A percentile compares a stretch with the other conserved stretches of the same genome.
phyloP scores from a whole-genome alignment of 1,140 invertebrate species.

The Drosophila arizonae region DNA sequence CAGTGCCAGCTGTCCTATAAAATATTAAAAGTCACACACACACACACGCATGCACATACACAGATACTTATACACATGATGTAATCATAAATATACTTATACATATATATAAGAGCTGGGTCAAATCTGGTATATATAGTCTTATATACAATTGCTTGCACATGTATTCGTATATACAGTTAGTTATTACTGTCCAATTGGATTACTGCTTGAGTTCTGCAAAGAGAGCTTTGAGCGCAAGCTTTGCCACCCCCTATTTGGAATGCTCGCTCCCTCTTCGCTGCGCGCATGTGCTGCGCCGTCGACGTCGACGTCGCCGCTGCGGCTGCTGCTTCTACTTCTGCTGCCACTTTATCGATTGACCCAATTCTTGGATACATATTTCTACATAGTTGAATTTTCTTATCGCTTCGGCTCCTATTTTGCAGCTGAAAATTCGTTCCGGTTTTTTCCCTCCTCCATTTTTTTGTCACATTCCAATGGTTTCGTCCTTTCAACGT shows the following conservation, averaged over 20 bases:
- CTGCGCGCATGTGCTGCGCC: conserved; percentile 64
- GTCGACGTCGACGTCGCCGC: conserved; percentile 8
- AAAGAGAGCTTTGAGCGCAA: conserved; percentile 32
- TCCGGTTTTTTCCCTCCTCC: not conserved
- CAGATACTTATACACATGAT: conserved; percentile 35
- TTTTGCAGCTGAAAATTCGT: not conserved
- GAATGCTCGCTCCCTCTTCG: conserved; percentile 20
- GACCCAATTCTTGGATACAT: conserved; percentile 64
- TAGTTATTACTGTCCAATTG: conserved; percentile 63
- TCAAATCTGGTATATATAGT: not conserved
- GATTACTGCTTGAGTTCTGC: conserved; percentile 48
- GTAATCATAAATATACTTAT: conserved; percentile 51
- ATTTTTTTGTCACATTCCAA: conserved; percentile 51
- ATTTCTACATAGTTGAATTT: conserved; percentile 45
- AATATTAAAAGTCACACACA: conserved; percentile 68
- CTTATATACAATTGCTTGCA: not conserved
- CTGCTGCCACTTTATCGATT: conserved; percentile 71
- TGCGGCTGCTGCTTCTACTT: conserved; percentile 3
- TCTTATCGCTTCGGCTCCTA: conserved; percentile 29
- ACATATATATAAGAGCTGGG: conserved; percentile 23
- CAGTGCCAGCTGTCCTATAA: conserved; percentile 70
- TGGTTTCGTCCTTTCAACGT: conserved; percentile 77
- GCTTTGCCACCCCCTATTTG: conserved; percentile 41
- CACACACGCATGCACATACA: conserved; percentile 15
- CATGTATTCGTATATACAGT: conserved; percentile 35